Base-by-base conservation (phyloP, 2,888 invertebrate genomes). In the Parasteatoda lunata region DNA sequence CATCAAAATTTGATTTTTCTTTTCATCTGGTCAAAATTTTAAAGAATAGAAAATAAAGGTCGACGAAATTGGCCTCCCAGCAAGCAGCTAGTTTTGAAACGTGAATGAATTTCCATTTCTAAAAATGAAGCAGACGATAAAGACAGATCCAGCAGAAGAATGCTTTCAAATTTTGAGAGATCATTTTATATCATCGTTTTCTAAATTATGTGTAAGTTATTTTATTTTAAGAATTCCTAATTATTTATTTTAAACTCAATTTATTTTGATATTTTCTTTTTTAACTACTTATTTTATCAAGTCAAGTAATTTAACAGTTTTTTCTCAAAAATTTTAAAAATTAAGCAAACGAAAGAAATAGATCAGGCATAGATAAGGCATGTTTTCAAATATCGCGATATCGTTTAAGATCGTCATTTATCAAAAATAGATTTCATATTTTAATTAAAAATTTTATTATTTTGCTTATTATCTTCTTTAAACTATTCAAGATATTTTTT, bases 161-260 rank as follows among this genome's bases (percentile, higher is more conserved):
- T 85, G 85, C 48, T 85, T 85, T 71, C 79, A 76, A 15, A 76
- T 80, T 70, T 77, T 85, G 13, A 80, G 85, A 49, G 64, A 71
- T 71, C 79, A 80, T 52, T 48, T 85, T 52, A 47, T 76, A 8
- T 76, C 76, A 4, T 65, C 80, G 3, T 65, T 77, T 64, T 54
- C 65, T 2, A 85, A 79, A 52, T n/a, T 3, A 52, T 52, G 11
- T 71, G 85, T 85, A 77, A 11, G 72, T 66, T 69, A 45, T 48
- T n/a, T 77, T 69, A 52, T 15, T 45, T 0, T 15, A 8, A 59
- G 66, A 68, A 11, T 52, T n/a, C 4, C 3, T 54, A 47, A 30
- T 5, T 47, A 6, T 45, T 9, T 9, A 30, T 13, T 45, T 70
- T 45, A 11, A 54, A 54, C 13, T 8, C 54, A 54, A 54, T 54